Evolutionary conservation across 1,140 invertebrate species (phyloP).

Genomic region (Aporrectodea caliginosa): DNA sequence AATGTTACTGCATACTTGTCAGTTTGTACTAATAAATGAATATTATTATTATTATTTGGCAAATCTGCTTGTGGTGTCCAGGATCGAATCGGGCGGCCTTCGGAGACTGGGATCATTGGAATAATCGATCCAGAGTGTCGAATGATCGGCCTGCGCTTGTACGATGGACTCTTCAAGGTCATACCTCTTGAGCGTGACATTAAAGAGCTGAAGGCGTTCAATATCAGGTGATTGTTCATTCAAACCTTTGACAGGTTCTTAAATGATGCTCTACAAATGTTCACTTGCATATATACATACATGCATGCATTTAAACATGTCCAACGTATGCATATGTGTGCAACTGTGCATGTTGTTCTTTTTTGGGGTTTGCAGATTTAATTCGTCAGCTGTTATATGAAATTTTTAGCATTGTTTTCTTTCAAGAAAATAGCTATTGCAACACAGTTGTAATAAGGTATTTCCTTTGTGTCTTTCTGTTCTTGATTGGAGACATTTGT

Average conservation of each 20-base stretch:
- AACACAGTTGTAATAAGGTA: no score
- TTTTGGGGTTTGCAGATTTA: constrained; percentile 12
- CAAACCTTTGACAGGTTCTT: no score
- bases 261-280: no score
- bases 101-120: constrained; percentile 89
- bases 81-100: constrained; percentile 64
- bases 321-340: background rate
- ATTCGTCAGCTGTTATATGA: no score
- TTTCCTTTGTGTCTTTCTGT: no score
- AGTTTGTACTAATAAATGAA: no score
- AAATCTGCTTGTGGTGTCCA: constrained; percentile 52
- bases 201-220: constrained; percentile 87
- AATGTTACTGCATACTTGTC: no score
- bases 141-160: constrained; percentile 86
- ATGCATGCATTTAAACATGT: constrained; percentile 11
- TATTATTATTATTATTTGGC: no score
- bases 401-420: no score
- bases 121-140: constrained; percentile 93
- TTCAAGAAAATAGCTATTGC: no score
- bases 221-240: constrained; percentile 79
- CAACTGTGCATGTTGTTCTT: constrained; percentile 8
- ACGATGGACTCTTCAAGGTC: constrained; percentile 96
- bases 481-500: no score
- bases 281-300: no score
- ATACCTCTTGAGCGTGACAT: constrained; percentile 76